Percentiles rank a stretch among this genome's conserved stretches.
phyloP scores from a whole-genome alignment of 2,113 vertebrate species.

The Tachysurus vachellii region DNA sequence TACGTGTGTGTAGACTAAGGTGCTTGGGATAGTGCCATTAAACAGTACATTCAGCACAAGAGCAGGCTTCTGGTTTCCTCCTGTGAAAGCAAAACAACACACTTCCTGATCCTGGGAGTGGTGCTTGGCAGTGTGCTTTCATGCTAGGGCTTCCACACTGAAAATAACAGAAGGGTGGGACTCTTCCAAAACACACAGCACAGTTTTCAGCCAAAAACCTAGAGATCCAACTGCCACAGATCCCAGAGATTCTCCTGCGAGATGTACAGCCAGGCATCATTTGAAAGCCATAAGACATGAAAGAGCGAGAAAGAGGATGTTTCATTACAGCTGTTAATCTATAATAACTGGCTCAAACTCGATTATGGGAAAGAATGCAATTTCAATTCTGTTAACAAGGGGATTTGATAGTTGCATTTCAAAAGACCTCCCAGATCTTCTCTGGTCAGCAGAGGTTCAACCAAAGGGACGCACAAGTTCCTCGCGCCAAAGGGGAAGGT shows the following conservation, averaged over 20 bases:
- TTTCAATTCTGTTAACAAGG: constrained; percentile 28
- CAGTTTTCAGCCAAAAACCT: constrained; percentile 19
- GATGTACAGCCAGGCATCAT: neutral
- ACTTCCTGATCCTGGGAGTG: constrained; percentile 44
- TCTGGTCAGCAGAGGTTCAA: neutral
- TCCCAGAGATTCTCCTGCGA: constrained; percentile 10
- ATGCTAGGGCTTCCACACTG: constrained; percentile 31
- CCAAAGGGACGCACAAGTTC: constrained; percentile 2
- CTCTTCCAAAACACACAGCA: constrained; percentile 13
- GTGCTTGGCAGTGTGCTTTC: constrained; percentile 26
- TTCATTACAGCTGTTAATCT: constrained; percentile 31
- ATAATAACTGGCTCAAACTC: constrained; percentile 8
- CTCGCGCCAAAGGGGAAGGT: neutral
- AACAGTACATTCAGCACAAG: neutral
- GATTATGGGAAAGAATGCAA: constrained; percentile 33
- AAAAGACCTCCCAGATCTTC: constrained; percentile 5
- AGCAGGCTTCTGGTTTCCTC: constrained; percentile 29
- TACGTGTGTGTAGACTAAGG: neutral
- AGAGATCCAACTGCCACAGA: constrained; percentile 11
- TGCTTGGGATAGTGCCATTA: neutral
- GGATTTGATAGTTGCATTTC: neutral
- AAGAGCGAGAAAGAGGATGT: neutral
- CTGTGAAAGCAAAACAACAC: constrained; percentile 41
- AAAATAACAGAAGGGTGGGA: constrained; percentile 44
- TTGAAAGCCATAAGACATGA: neutral